A percentile compares a stretch with the other conserved stretches of the same genome.
phyloP scores from a whole-genome alignment of 1,140 invertebrate species.

The Diorhabda elongata region DNA sequence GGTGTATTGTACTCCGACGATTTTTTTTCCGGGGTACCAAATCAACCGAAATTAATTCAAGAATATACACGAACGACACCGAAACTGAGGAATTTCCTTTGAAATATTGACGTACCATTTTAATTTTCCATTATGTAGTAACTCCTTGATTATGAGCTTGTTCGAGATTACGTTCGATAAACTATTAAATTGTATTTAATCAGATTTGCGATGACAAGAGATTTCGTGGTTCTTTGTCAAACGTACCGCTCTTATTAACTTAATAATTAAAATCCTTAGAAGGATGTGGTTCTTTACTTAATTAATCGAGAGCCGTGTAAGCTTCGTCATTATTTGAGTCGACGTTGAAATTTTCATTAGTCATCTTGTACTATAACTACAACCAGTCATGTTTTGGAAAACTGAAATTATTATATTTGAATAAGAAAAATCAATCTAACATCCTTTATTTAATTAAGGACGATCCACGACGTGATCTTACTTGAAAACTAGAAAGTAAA shows the following conservation, averaged over 20 bases:
- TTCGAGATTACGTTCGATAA: slow-evolving; percentile 27
- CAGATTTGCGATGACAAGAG: slow-evolving; percentile 28
- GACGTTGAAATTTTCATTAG: slow-evolving; percentile 3
- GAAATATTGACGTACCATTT: neutral
- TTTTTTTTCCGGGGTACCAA: neutral
- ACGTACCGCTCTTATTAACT: slow-evolving; percentile 26
- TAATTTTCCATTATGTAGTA: neutral
- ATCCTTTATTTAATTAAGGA: too few relatives aligned
- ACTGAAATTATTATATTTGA: too few relatives aligned
- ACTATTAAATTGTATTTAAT: slow-evolving; percentile 27
- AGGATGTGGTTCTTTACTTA: slow-evolving; percentile 3
- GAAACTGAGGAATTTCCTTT: too few relatives aligned
- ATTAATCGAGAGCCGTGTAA: slow-evolving; percentile 14
- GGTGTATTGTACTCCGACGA: slow-evolving; percentile 6
- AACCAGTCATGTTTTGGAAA: too few relatives aligned
- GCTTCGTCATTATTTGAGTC: slow-evolving; percentile 10
- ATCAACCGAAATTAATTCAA: too few relatives aligned
- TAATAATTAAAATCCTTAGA: slow-evolving; percentile 25
- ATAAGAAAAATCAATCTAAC: too few relatives aligned
- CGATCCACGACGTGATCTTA: too few relatives aligned
- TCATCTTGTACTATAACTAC: neutral
- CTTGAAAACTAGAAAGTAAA: too few relatives aligned
- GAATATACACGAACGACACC: too few relatives aligned
- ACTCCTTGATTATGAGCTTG: slow-evolving; percentile 18
- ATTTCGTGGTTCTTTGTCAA: slow-evolving; percentile 19